A percentile compares a stretch with the other conserved stretches of the same genome.
Conservation (phyloP, 1,140 invertebrate genomes). For the Chionoecetes opilio region DNA sequence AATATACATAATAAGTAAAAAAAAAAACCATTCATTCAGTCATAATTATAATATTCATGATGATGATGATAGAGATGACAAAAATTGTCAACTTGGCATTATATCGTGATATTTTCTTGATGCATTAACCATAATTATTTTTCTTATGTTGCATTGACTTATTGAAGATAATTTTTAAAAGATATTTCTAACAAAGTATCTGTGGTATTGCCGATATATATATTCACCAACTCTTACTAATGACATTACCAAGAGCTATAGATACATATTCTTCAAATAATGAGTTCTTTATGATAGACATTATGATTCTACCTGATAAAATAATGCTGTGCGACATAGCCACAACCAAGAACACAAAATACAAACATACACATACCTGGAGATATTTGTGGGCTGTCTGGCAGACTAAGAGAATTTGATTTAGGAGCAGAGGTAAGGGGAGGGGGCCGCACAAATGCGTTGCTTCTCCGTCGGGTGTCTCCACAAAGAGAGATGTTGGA, state of each 20-base stretch:
- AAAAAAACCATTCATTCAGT: too few relatives aligned
- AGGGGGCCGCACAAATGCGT: slow-evolving; percentile 82
- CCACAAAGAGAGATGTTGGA: slow-evolving; percentile 96
- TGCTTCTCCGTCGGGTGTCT: slow-evolving; percentile 85
- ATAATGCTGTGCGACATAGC: not conserved
- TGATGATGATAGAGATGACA: too few relatives aligned
- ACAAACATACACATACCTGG: slow-evolving; percentile 66
- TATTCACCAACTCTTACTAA: too few relatives aligned
- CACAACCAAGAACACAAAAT: not conserved
- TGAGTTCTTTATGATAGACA: not conserved
- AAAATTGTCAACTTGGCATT: too few relatives aligned
- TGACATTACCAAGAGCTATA: not conserved
- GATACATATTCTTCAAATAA: not conserved
- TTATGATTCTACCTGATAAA: not conserved
- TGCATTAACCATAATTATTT: too few relatives aligned
- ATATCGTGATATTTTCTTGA: not conserved
- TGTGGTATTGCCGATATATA: not conserved
- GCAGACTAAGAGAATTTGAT: slow-evolving; percentile 93
- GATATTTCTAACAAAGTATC: not conserved
- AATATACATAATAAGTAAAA: too few relatives aligned
- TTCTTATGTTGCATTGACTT: not conserved
- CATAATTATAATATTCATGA: too few relatives aligned
- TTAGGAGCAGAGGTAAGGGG: slow-evolving; percentile 86
- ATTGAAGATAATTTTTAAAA: not conserved
- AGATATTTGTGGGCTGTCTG: slow-evolving; percentile 89